phyloP scores from a whole-genome alignment of 2,113 vertebrate genomes.

The Furnarius figulus region DNA sequence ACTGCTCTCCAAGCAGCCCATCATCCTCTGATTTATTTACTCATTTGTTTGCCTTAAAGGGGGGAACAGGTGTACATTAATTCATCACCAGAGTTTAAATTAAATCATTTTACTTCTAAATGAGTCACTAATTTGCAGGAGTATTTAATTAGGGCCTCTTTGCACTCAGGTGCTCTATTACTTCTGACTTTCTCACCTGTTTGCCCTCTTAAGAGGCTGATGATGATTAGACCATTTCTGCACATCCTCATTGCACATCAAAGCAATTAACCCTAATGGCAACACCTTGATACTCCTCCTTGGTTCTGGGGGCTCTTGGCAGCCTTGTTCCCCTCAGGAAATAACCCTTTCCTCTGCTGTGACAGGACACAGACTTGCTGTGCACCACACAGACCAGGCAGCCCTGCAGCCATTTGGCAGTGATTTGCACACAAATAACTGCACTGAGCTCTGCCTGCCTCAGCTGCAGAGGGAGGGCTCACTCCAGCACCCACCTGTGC shows the following conservation, averaged over 20 bases:
- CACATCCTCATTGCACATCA: constrained; percentile 16
- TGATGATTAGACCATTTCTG: constrained; percentile 55
- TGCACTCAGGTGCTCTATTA: constrained; percentile 67
- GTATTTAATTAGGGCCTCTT: constrained; percentile 72
- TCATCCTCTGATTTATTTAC: constrained; percentile 42
- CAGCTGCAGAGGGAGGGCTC: neutral
- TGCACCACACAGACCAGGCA: neutral
- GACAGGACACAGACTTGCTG: neutral
- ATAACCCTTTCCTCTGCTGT: neutral
- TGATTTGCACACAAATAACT: fast-evolving
- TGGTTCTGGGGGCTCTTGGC: neutral
- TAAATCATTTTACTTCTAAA: constrained; percentile 75
- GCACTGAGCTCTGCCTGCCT: neutral
- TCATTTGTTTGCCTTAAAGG: constrained; percentile 66
- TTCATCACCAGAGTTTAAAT: constrained; percentile 68
- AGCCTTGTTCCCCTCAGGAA: neutral
- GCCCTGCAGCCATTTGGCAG: constrained; percentile 26
- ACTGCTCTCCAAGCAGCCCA: neutral
- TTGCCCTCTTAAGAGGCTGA: constrained; percentile 54
- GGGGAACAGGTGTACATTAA: constrained; percentile 72
- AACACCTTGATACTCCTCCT: neutral
- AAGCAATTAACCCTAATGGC: constrained; percentile 61
- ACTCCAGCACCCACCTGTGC: neutral
- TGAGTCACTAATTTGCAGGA: constrained; percentile 68
- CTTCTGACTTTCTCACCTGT: constrained; percentile 70